Evolutionary conservation across 2,113 vertebrate species (phyloP).

Genomic region (Motacilla tschutschensis): DNA sequence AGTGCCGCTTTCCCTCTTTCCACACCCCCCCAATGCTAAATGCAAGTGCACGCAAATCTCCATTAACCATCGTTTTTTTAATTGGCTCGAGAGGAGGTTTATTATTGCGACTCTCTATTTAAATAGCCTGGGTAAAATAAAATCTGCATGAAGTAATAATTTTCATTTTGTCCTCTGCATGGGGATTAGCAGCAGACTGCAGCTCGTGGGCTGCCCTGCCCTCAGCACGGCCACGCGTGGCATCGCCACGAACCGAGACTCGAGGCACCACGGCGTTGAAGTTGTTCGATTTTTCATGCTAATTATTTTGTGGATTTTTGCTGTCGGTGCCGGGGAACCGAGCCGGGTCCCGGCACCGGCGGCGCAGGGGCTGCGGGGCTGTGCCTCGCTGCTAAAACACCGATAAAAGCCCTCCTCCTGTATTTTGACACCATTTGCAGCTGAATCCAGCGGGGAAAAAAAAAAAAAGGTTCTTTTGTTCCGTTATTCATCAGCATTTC

Average conservation of each 20-base stretch:
- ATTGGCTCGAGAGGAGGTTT: conserved; percentile 26
- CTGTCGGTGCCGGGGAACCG: background rate
- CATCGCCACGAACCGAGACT: accelerated
- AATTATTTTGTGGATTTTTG: background rate
- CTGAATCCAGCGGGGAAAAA: background rate
- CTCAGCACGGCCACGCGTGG: background rate
- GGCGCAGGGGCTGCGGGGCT: background rate
- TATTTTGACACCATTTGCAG: background rate
- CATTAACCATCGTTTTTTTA: conserved; percentile 13
- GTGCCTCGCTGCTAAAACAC: background rate
- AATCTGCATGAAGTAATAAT: background rate
- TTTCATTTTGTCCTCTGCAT: background rate
- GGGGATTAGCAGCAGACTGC: accelerated
- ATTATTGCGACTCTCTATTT: conserved; percentile 12
- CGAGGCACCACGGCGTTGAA: accelerated
- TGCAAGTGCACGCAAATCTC: conserved; percentile 7
- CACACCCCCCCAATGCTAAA: background rate
- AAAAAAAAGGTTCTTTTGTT: background rate
- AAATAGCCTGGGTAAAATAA: conserved; percentile 9
- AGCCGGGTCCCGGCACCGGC: background rate
- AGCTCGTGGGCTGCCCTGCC: background rate
- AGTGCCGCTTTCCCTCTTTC: background rate
- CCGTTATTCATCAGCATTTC: background rate
- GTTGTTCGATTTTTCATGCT: accelerated
- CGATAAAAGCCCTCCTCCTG: background rate